Conservation (phyloP, 2,888 invertebrate species). For the Dryocosmus kuriphilus region DNA sequence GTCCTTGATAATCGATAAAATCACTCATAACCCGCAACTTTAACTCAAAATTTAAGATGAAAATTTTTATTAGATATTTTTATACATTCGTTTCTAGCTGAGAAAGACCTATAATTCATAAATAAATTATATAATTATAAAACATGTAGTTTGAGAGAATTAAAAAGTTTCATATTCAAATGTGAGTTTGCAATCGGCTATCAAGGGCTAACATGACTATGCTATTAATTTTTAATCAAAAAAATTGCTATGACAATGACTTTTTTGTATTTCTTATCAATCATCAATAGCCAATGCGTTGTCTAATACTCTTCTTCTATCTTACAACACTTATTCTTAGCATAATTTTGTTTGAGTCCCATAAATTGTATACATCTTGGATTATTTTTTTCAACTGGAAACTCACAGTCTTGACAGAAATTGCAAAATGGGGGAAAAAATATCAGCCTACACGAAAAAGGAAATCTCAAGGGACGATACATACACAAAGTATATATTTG, state of each 20-base stretch:
- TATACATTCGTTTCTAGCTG: background rate
- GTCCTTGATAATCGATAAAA: conserved; percentile 24
- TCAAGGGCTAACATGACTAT: conserved; percentile 10
- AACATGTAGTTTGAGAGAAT: background rate
- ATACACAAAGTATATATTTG: conserved; percentile 63
- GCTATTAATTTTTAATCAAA: conserved; percentile 11
- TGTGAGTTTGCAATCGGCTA: conserved; percentile 12
- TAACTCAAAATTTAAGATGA: background rate
- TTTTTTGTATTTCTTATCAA: conserved; percentile 8
- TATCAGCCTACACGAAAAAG: conserved; percentile 16
- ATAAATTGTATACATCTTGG: background rate
- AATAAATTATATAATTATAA: background rate
- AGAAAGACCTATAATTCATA: background rate
- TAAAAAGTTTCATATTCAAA: background rate
- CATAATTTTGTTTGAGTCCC: conserved; percentile 17
- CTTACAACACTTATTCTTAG: conserved; percentile 34
- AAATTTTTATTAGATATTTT: background rate
- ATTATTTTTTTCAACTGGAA: conserved; percentile 26
- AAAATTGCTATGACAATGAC: conserved; percentile 23
- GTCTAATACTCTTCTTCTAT: conserved; percentile 23
- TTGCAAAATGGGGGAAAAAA: background rate
- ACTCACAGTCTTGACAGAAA: conserved; percentile 9
- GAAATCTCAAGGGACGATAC: conserved; percentile 46
- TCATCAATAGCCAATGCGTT: conserved; percentile 15
- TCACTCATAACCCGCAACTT: background rate